Base-by-base conservation (phyloP, 2,888 invertebrate genomes). In the Synanthedon andrenaeformis region DNA sequence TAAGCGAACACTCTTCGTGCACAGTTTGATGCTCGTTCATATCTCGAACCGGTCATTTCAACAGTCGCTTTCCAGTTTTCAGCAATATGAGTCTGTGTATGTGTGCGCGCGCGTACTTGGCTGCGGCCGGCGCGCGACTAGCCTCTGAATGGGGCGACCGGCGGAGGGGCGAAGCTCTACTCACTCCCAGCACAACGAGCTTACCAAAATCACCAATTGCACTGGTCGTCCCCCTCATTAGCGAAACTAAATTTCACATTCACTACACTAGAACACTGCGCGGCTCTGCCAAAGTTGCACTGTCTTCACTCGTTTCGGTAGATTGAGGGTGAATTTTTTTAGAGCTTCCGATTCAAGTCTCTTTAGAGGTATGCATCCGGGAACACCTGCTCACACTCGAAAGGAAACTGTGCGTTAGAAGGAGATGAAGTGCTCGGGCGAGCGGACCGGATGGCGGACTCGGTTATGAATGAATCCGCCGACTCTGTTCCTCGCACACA, bases 361-460 rank as follows among this genome's bases (percentile, higher is more conserved):
- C 70, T 71, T 75, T 73, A 74, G 69, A 71, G 74, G 69, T 72
- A 64, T 67, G 76, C 79, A 83, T 84, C 84, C 85, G 85, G 84
- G 79, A 73, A 66, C 83, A 86, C 86, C 85, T 86, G 87, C 85
- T 85, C 84, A 75, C 85, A 81, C 85, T 78, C 76, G 73, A 77
- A 63, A 74, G 66, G 72, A 79, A 71, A 75, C 74, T 69, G 74
- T 65, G 77, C 63, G 87, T 74, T 82, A 85, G 87, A 87, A 84
- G 75, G 87, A 87, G 87, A 87, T 86, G 74, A 82, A 83, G 74
- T 80, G 80, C 81, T 78, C 76, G 76, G 79, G 79, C 77, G 73
- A 79, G 72, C 74, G 80, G 84, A 83, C 85, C 86, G 84, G 85
- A 87, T 86, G 85, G 85, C 80, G 73, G 82, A 80, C 84, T 83